phyloP scores from a whole-genome alignment of 2,888 invertebrate genomes.

The Lamellibrachia satsuma region DNA sequence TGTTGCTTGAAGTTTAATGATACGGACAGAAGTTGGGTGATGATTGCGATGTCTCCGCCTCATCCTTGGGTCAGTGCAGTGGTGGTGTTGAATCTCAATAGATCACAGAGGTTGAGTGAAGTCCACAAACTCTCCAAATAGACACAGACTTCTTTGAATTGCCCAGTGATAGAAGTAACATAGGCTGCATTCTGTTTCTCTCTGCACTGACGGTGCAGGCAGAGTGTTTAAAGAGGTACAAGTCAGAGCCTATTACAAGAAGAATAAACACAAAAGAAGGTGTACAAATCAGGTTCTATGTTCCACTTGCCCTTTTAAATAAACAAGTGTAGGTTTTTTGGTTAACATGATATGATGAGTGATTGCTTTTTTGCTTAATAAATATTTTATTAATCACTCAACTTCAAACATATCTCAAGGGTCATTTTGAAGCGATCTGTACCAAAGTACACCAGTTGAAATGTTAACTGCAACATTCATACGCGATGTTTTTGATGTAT shows the following conservation, averaged over 20 bases:
- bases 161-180: background rate
- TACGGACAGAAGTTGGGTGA: background rate
- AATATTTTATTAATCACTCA: background rate
- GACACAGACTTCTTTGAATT: background rate
- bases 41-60: background rate
- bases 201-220: background rate
- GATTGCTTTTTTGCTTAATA: too few relatives aligned
- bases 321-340: too few relatives aligned
- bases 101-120: background rate
- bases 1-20: background rate
- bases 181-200: background rate
- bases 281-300: background rate
- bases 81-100: background rate
- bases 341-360: too few relatives aligned
- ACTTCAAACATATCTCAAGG: background rate
- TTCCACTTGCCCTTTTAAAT: background rate
- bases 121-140: constrained; percentile 5
- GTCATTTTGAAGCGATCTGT: background rate
- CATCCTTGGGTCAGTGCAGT: background rate
- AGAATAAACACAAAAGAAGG: background rate
- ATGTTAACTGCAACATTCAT: background rate
- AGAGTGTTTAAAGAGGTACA: background rate
- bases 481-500: too few relatives aligned
- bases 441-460: background rate
- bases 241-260: background rate